Base-by-base conservation (phyloP, 1,140 invertebrate species). In the Listronotus bonariensis region DNA sequence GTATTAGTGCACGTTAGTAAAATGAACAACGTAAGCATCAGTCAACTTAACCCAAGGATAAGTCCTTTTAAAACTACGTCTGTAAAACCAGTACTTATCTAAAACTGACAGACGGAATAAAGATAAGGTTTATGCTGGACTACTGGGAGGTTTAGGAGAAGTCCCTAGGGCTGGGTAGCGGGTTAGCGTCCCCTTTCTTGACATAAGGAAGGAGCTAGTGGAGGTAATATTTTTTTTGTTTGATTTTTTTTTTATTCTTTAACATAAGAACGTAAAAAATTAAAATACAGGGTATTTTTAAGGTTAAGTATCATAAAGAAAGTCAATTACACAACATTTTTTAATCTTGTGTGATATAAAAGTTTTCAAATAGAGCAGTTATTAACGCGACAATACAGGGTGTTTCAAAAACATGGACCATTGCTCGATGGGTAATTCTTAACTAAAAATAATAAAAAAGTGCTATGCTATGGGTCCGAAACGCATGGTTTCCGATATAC, bases 1-100 rank as follows among this genome's bases (percentile, higher is more conserved):
- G 92, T 95, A 45, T 82, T 94, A 71, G 89, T 93, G 45, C 92
- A 94, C 79, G 89, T 93, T 40, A 93, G 92, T 80, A 87, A 86
- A 71, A 83, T 86, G 63, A 85, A 88, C 73, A 86, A 84, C 65
- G 80, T 88, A 45, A 78, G 77, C 77, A 66, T 80, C 75, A 68
- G 80, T 73, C 65, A 73, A 52, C 63, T 74, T 48, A 68, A 57
- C 36, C 20, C 51, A 2, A 59, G 71, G 36, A 45, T 65, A 40
- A 62, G 61, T 31, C 73, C 68, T 7, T 76, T 72, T 53, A 45
- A 54, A 68, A 71, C 68, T 1, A 75, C 70, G 6, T 72, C 74
- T 6, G 69, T 75, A 9, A 65, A 51, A 64, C 57, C 11, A 72
- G 59, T 32, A 69, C 59, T 31, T 61, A 65, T 14, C 34, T 68